Evolutionary conservation across 2,888 invertebrate species (phyloP).

Genomic region (Drosophila tripunctata): DNA sequence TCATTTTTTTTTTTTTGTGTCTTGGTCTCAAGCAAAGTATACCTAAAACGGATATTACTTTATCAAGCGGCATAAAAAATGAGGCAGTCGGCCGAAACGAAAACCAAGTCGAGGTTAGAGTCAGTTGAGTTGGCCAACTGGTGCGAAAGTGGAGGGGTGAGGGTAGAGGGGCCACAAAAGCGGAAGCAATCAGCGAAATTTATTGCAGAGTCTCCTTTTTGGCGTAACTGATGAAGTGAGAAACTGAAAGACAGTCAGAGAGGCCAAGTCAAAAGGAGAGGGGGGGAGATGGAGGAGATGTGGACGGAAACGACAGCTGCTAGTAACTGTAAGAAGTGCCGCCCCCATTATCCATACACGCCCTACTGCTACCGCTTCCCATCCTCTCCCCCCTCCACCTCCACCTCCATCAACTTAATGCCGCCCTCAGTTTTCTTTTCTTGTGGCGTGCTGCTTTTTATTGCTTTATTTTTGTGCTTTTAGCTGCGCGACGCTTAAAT

Average conservation of each 20-base stretch:
- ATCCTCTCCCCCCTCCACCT: neutral
- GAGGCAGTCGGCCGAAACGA: slow-evolving; percentile 59
- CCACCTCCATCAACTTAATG: slow-evolving; percentile 1
- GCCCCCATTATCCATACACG: neutral
- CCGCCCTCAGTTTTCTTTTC: slow-evolving; percentile 26
- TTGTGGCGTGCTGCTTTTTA: slow-evolving; percentile 77
- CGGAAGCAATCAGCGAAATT: slow-evolving; percentile 80
- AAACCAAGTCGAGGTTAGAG: slow-evolving; percentile 50
- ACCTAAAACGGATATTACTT: slow-evolving; percentile 79
- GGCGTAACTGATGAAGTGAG: slow-evolving; percentile 79
- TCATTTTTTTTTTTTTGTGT: neutral
- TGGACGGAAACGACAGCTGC: slow-evolving; percentile 67
- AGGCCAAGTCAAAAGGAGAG: slow-evolving; percentile 59
- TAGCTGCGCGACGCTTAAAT: slow-evolving; percentile 70
- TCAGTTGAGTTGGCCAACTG: slow-evolving; percentile 2
- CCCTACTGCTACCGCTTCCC: slow-evolving; percentile 2
- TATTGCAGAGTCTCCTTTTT: slow-evolving; percentile 78
- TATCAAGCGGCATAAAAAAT: slow-evolving; percentile 80
- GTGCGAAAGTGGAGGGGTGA: no score
- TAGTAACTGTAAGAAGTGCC: slow-evolving; percentile 48
- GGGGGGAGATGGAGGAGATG: neutral
- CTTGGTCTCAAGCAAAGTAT: slow-evolving; percentile 24
- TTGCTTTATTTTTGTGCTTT: slow-evolving; percentile 76
- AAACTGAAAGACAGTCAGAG: slow-evolving; percentile 77
- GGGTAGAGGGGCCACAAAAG: slow-evolving; percentile 2